Percentiles rank a stretch among this genome's conserved stretches.
Evolutionary conservation across 2,797 vertebrate genomes (phyloP).

Genomic region (Remorina albescens): DNA sequence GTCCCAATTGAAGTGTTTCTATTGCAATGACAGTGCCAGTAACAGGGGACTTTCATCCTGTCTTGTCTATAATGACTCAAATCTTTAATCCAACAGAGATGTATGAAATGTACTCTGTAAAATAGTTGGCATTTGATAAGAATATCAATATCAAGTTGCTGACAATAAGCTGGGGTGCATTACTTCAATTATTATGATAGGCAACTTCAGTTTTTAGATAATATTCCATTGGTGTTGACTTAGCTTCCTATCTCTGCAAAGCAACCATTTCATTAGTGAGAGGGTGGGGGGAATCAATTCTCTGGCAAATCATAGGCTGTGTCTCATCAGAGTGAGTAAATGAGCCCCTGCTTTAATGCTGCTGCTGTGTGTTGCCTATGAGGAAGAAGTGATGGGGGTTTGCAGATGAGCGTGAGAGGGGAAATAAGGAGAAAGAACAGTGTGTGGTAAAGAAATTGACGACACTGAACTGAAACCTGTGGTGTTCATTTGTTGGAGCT

Average conservation of each 20-base stretch:
- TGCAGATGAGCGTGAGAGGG: slow-evolving; percentile 20
- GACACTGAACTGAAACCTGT: neutral
- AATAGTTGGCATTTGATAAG: slow-evolving; percentile 37
- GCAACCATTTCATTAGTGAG: slow-evolving; percentile 74
- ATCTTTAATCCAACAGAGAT: neutral
- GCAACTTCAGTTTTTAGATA: slow-evolving; percentile 41
- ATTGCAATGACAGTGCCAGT: neutral
- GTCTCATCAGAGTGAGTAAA: slow-evolving; percentile 73
- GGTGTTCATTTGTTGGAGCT: neutral
- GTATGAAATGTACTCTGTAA: slow-evolving; percentile 17
- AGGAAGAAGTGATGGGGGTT: slow-evolving; percentile 14
- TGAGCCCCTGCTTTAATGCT: slow-evolving; percentile 54
- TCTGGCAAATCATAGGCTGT: slow-evolving; percentile 72
- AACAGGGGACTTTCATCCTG: neutral
- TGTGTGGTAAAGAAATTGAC: slow-evolving; percentile 4
- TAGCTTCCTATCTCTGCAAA: slow-evolving; percentile 67
- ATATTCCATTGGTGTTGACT: slow-evolving; percentile 62
- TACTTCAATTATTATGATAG: slow-evolving; percentile 61
- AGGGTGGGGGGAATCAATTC: slow-evolving; percentile 57
- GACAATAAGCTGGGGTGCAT: slow-evolving; percentile 51
- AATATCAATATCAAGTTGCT: slow-evolving; percentile 54
- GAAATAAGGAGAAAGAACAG: slow-evolving; percentile 8
- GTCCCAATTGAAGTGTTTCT: neutral
- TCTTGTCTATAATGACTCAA: neutral
- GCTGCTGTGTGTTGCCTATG: slow-evolving; percentile 25